Evolutionary conservation across 1,140 invertebrate species (phyloP).

Genomic region (Drosophila ogumai): DNA sequence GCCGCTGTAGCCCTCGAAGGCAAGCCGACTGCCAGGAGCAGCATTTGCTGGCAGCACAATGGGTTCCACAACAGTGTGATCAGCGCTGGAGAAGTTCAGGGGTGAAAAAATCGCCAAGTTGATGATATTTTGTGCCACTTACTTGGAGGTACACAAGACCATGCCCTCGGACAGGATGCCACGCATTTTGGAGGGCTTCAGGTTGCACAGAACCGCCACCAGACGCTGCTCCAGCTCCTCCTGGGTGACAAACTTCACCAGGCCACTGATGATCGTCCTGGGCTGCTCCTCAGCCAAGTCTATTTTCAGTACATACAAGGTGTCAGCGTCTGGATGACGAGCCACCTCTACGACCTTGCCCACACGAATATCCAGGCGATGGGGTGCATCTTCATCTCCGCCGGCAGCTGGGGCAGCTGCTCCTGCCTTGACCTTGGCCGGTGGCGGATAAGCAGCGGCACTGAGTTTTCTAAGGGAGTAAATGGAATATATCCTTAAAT

Average conservation of each 20-base stretch:
- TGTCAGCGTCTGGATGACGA: constrained; percentile 98
- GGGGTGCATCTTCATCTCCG: constrained; percentile 89
- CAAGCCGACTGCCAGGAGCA: constrained; percentile 92
- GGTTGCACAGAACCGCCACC: constrained; percentile 96
- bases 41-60: constrained; percentile 90
- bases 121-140: constrained; percentile 68
- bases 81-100: constrained; percentile 86
- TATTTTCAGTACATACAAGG: constrained; percentile 97
- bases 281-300: constrained; percentile 90
- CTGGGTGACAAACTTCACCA: constrained; percentile 95
- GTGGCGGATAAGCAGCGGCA: constrained; percentile 92
- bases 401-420: constrained; percentile 68
- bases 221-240: constrained; percentile 94
- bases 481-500: not conserved
- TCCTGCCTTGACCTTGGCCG: constrained; percentile 87
- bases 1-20: constrained; percentile 92
- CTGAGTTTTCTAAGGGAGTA: constrained; percentile 84
- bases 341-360: constrained; percentile 96
- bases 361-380: constrained; percentile 94
- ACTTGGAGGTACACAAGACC: constrained; percentile 96
- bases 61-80: constrained; percentile 93
- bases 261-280: constrained; percentile 93
- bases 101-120: not conserved
- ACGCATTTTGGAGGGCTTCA: constrained; percentile 97
- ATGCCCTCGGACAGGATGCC: constrained; percentile 95